Conservation (phyloP, 2,797 vertebrate species). For the Cryptoblepharus egeriae region DNA sequence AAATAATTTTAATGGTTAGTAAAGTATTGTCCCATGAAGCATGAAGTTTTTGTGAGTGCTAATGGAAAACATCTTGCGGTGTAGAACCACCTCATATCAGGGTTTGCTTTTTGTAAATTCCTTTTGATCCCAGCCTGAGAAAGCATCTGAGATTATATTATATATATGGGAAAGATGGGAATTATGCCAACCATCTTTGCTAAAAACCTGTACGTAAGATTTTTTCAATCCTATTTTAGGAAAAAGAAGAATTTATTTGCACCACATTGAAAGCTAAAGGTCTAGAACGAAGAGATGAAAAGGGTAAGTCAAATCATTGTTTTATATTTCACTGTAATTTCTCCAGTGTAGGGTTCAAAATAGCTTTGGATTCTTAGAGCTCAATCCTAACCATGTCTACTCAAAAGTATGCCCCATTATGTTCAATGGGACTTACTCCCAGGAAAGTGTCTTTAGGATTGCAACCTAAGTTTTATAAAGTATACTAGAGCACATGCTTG, state of each 20-base stretch:
- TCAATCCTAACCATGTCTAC: no score
- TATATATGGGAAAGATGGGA: not conserved
- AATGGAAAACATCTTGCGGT: no score
- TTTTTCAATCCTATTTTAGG: conserved; percentile 79
- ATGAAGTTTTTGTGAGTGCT: no score
- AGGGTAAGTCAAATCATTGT: conserved; percentile 81
- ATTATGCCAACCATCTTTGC: not conserved
- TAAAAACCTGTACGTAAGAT: conserved; percentile 41
- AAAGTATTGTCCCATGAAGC: no score
- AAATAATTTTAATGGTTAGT: no score
- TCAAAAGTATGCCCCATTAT: no score
- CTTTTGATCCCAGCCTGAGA: no score
- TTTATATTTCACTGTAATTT: conserved; percentile 35
- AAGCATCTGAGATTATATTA: not conserved
- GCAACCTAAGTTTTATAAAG: conserved; percentile 4
- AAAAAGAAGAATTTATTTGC: conserved; percentile 88
- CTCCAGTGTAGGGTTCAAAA: conserved; percentile 20
- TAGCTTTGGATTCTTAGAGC: not conserved
- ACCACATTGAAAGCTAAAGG: conserved; percentile 83
- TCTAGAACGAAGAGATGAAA: conserved; percentile 76
- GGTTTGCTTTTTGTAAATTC: no score
- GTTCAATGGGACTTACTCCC: no score
- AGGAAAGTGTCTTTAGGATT: no score
- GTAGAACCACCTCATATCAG: no score
- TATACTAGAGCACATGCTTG: not conserved